phyloP scores from a whole-genome alignment of 53 echinoderm and acorn worm genomes.

The Zoroaster sp. region DNA sequence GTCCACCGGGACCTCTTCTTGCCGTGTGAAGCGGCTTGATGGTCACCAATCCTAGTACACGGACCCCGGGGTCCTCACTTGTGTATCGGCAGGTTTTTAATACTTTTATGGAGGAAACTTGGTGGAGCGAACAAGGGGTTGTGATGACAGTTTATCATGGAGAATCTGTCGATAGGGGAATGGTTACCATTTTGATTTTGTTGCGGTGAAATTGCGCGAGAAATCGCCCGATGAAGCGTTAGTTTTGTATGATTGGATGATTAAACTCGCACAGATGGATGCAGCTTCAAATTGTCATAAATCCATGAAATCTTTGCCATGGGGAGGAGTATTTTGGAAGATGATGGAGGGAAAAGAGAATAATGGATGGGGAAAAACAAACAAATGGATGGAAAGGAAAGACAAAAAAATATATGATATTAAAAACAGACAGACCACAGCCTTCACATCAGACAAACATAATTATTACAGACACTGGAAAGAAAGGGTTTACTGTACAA shows the following conservation, averaged over 20 bases:
- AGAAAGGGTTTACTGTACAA: too few species aligned
- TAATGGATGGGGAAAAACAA: background rate
- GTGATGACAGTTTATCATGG: constrained; percentile 20
- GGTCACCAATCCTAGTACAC: constrained; percentile 5
- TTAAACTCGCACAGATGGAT: constrained; percentile 2
- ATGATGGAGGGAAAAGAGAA: background rate
- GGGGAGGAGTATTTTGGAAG: background rate
- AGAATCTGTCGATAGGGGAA: background rate
- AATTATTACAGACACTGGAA: too few species aligned
- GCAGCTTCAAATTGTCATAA: constrained; percentile 22
- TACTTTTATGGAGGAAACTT: background rate
- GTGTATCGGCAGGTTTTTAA: background rate
- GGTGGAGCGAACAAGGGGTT: background rate
- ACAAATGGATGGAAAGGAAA: too few species aligned
- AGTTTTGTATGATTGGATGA: constrained; percentile 37
- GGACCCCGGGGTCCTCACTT: background rate
- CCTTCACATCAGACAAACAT: too few species aligned
- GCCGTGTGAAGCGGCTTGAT: background rate
- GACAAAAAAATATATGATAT: too few species aligned
- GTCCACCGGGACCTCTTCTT: background rate
- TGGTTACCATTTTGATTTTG: constrained; percentile 2
- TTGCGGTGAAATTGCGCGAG: constrained; percentile 22
- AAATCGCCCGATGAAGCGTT: constrained; percentile 27
- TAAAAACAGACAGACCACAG: too few species aligned
- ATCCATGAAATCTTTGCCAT: background rate